These are phyloP conservation scores for Belgica antarctica DNA, from an alignment of 2,888 invertebrate genomes.

Conservation along the genomic window DNA sequence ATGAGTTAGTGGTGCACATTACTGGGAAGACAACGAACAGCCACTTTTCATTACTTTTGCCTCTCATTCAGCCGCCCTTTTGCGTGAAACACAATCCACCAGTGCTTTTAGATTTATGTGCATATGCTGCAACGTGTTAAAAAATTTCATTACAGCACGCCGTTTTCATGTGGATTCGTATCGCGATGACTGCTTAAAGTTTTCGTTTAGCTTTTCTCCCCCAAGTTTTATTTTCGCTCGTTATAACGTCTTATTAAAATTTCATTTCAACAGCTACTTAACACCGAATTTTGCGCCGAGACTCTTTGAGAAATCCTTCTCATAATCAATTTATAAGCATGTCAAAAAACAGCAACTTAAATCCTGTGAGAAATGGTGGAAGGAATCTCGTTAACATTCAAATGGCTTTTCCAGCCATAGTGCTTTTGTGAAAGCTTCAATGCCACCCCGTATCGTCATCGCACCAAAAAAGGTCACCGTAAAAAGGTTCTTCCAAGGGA, in stretches of 20 bases:
- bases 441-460: no score
- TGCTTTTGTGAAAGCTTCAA: no score
- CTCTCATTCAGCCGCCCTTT: background rate
- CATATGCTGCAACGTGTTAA: background rate
- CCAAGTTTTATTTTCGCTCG: no score
- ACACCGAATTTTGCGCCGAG: background rate
- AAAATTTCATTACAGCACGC: background rate
- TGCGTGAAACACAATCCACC: background rate
- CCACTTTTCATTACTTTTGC: constrained; percentile 6
- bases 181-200: background rate
- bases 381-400: no score
- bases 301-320: background rate
- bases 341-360: background rate
- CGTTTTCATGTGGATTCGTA: background rate
- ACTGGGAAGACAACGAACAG: background rate
- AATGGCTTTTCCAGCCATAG: no score
- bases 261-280: background rate
- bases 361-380: no score
- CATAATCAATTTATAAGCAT: background rate
- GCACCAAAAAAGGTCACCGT: no score
- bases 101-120: background rate
- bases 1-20: no score
- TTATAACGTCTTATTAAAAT: background rate
- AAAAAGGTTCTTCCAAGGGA: no score
- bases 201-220: background rate